These are phyloP conservation scores for Bombus polaris DNA, from an alignment of 1,140 invertebrate genomes.

Conservation along the genomic window DNA sequence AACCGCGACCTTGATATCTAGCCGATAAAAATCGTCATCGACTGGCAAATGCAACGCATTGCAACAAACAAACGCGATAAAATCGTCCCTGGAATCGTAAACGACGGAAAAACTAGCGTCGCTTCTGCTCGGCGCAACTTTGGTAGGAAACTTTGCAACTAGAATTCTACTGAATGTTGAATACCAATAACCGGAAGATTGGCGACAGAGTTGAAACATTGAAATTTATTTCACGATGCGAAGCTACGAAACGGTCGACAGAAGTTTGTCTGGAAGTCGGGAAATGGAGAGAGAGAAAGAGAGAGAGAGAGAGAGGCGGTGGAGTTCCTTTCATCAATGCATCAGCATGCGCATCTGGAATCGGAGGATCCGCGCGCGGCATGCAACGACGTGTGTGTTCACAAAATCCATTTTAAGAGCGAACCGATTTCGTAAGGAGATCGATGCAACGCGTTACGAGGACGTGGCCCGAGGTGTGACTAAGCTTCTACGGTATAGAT, in stretches of 20 bases:
- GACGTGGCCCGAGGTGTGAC: constrained; percentile 50
- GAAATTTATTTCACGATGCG: not conserved
- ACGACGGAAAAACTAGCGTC: no score
- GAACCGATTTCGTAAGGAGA: constrained; percentile 39
- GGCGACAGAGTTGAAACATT: not conserved
- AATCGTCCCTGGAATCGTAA: not conserved
- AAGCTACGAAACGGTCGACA: not conserved
- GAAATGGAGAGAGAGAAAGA: not conserved
- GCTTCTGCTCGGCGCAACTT: not conserved
- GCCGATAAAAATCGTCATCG: not conserved
- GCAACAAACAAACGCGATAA: not conserved
- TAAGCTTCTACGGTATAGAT: constrained; percentile 59
- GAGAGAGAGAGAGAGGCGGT: no score
- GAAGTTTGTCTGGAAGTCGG: not conserved
- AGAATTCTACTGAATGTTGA: not conserved
- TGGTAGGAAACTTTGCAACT: no score
- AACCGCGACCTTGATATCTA: not conserved
- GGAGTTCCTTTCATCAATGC: not conserved
- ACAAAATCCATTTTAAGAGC: constrained; percentile 48
- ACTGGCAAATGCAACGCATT: no score
- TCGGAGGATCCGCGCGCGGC: not conserved
- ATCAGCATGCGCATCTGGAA: constrained; percentile 3
- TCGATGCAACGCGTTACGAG: constrained; percentile 6
- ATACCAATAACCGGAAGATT: not conserved
- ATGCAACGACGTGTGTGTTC: not conserved